Evolutionary conservation across 2,888 invertebrate species (phyloP).

Genomic region (Sinohyriopsis cumingii): DNA sequence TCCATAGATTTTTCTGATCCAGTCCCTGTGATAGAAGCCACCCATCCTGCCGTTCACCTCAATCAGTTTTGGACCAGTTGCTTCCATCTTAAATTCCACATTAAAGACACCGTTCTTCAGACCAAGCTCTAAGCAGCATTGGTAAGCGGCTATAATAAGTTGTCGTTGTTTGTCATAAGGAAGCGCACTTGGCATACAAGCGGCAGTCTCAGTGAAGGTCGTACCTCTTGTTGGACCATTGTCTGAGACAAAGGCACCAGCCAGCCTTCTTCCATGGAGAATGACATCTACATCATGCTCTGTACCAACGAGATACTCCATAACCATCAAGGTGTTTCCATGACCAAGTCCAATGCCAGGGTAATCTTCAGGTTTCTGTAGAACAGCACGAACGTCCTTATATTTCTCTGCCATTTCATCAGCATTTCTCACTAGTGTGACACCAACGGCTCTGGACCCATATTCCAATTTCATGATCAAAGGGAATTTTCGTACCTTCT

Average conservation of each 20-base stretch:
- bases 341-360: conserved; percentile 4
- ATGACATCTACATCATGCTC: conserved; percentile 28
- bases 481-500: too few species aligned
- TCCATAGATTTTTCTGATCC: conserved; percentile 14
- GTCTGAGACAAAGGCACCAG: conserved; percentile 26
- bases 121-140: conserved; percentile 8
- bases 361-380: too few species aligned
- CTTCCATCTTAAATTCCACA: conserved; percentile 22
- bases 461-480: too few species aligned
- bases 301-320: conserved; percentile 19
- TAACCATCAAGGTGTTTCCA: conserved; percentile 17
- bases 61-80: conserved; percentile 20
- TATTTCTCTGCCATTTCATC: too few species aligned
- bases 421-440: too few species aligned
- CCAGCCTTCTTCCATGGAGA: conserved; percentile 9
- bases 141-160: conserved; percentile 5
- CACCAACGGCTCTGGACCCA: too few species aligned
- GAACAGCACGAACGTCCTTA: too few species aligned
- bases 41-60: conserved; percentile 29
- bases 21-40: conserved; percentile 20
- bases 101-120: conserved; percentile 23
- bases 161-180: neutral
- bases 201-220: conserved; percentile 10
- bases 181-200: conserved; percentile 14
- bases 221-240: conserved; percentile 15